Base-by-base conservation (phyloP, 2,113 vertebrate genomes). In the Scomber scombrus region DNA sequence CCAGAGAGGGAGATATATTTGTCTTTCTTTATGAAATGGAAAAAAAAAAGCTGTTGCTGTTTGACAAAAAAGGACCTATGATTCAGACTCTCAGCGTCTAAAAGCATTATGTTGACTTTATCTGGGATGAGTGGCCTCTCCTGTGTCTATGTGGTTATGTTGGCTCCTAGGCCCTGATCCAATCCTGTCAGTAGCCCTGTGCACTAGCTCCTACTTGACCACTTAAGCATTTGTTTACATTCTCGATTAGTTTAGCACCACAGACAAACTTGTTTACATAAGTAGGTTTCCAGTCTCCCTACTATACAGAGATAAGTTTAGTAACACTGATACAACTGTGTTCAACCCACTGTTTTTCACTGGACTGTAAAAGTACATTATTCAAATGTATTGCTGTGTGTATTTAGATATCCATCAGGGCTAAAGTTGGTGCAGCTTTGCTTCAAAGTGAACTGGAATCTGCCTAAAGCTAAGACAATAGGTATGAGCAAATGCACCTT, bases 171-270 rank as follows among this genome's bases (percentile, higher is more conserved):
- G 81, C 85, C 85, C 78, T 67, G 80, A 87, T 90, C 87, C 87
- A 85, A 79, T 88, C 81, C 84, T 87, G 84, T 86, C 89, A 86
- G 83, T 87, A 81, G 81, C 81, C 79, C 83, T 89, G 86, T 83
- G 73, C 72, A 79, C 85, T 87, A 69, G 81, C 86, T 85, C 75
- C 85, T 81, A 82, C 79, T 80, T 85, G 83, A 88, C 83, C 72
- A 87, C 79, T 86, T 85, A 88, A 89, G 82, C 82, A 84, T 91
- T 90, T 93, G 89, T 93, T 92, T 92, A 91, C 90, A 89, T 82
- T 80, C 63, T 80, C 81, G 71, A 90, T 86, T 85, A 88, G 66
- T 21, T 85, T 80, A 78, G 84, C 78, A 40, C 65, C 73, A 79
- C 78, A 76, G 84, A 85, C 82, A 77, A 82, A 88, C 82, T 70